Evolutionary conservation across 2,113 vertebrate species (phyloP).

Genomic region (Hassar affinis): DNA sequence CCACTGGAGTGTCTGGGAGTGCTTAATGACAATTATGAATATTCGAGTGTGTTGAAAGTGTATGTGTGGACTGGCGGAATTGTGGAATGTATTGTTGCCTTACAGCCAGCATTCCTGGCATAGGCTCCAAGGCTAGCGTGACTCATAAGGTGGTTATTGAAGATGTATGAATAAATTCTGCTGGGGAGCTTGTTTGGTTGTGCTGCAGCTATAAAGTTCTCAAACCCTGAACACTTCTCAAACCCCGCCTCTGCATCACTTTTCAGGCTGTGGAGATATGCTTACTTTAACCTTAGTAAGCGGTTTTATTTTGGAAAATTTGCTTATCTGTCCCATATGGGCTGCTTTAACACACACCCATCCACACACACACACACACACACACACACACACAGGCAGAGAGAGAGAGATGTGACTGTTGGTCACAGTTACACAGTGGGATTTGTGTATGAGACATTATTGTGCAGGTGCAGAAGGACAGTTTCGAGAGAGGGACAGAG

Average conservation of each 20-base stretch:
- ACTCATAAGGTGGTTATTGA: background rate
- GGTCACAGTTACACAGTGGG: conserved; percentile 4
- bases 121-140: background rate
- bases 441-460: background rate
- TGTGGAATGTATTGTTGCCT: background rate
- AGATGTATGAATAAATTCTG: background rate
- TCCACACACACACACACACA: background rate
- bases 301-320: conserved; percentile 17
- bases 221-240: background rate
- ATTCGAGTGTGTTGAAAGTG: background rate
- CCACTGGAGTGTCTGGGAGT: too few relatives aligned
- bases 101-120: background rate
- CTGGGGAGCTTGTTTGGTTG: background rate
- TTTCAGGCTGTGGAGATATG: background rate
- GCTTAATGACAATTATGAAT: too few relatives aligned
- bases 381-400: background rate
- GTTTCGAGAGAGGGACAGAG: background rate
- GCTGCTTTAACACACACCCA: background rate
- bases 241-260: background rate
- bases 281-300: conserved; percentile 8
- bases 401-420: background rate
- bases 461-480: conserved; percentile 5
- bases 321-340: background rate
- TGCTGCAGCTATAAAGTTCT: background rate
- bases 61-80: background rate